Conservation (phyloP, 2,113 vertebrate genomes). For the Phyllostomus hastatus region DNA sequence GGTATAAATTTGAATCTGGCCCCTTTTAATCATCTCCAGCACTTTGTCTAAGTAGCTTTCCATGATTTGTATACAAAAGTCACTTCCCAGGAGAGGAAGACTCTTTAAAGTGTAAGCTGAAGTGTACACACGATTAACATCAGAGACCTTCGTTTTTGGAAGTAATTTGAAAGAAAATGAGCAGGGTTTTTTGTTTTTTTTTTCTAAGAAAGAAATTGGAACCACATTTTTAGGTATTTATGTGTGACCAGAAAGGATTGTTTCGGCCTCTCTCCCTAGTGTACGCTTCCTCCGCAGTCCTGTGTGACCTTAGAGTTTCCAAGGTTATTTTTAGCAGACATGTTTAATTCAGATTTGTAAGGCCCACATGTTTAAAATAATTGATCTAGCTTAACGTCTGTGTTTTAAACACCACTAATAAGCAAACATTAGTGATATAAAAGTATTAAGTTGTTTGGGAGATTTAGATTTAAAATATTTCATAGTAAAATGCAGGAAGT, state of each 20-base stretch:
- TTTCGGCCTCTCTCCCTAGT: neutral
- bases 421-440: neutral
- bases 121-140: slow-evolving; percentile 72
- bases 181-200: neutral
- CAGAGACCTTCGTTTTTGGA: slow-evolving; percentile 76
- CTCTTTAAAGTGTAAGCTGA: slow-evolving; percentile 76
- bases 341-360: neutral
- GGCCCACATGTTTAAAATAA: neutral
- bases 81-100: slow-evolving; percentile 74
- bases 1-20: slow-evolving; percentile 65
- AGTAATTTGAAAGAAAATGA: slow-evolving; percentile 76
- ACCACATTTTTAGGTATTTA: slow-evolving; percentile 72
- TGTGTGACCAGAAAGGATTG: slow-evolving; percentile 21
- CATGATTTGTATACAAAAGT: slow-evolving; percentile 80
- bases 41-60: slow-evolving; percentile 65
- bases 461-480: neutral
- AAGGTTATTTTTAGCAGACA: neutral
- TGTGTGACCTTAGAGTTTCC: neutral
- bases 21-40: slow-evolving; percentile 80
- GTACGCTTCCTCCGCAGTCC: neutral
- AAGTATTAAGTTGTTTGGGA: neutral
- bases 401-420: neutral
- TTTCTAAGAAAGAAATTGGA: slow-evolving; percentile 63
- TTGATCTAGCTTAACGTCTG: neutral
- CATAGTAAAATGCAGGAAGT: neutral